Conservation (phyloP, 2,113 vertebrate species). For the Echinops telfairi region DNA sequence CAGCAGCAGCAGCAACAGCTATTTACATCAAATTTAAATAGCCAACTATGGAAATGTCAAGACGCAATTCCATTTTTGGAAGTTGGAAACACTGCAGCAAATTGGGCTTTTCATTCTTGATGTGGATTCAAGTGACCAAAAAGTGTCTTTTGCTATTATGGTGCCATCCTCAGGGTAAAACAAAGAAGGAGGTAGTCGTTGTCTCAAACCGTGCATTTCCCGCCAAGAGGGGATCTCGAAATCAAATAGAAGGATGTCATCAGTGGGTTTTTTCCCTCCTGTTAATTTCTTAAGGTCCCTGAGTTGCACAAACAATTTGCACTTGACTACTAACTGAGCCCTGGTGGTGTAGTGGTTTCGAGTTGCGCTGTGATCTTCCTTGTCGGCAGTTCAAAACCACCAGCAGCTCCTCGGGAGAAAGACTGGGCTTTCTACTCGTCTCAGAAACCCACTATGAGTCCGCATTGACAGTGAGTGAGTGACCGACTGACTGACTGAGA, state of each 20-base stretch:
- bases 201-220: background rate
- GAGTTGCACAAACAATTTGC: background rate
- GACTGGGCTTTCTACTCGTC: too few species aligned
- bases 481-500: too few species aligned
- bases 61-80: constrained; percentile 56
- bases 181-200: background rate
- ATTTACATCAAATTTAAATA: constrained; percentile 80
- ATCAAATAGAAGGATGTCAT: background rate
- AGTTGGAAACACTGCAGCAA: constrained; percentile 53
- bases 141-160: constrained; percentile 23
- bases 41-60: constrained; percentile 79
- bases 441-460: too few species aligned
- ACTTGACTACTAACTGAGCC: too few species aligned
- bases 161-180: background rate
- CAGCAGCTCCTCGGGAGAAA: too few species aligned
- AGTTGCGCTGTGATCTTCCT: too few species aligned
- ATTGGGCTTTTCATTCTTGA: constrained; percentile 65
- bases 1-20: constrained; percentile 70
- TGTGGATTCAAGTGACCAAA: constrained; percentile 71
- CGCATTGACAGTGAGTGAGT: too few species aligned
- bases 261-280: background rate
- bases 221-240: background rate
- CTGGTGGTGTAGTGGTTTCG: too few species aligned
- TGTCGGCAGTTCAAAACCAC: too few species aligned
- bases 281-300: background rate